A percentile compares a stretch with the other conserved stretches of the same genome.
phyloP scores from a whole-genome alignment of 2,888 invertebrate species.

The Hermaeophaga mercurialis region DNA sequence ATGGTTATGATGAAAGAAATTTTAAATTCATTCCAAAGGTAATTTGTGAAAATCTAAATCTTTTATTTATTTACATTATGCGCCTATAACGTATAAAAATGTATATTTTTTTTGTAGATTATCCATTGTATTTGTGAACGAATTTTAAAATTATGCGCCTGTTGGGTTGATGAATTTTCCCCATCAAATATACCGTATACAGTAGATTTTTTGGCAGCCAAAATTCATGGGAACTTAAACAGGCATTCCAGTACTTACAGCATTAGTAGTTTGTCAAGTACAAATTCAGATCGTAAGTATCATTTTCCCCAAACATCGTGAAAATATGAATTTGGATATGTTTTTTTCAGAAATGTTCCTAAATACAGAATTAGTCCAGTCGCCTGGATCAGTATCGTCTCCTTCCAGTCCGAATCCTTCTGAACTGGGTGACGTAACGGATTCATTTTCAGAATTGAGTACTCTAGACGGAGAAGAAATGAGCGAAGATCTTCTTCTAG shows the following conservation, averaged over 20 bases:
- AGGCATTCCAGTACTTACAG: slow-evolving; percentile 52
- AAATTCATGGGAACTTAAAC: slow-evolving; percentile 45
- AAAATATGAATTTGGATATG: slow-evolving; percentile 6
- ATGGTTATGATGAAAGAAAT: slow-evolving; percentile 78
- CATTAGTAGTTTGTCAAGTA: slow-evolving; percentile 48
- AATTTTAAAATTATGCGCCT: slow-evolving; percentile 72
- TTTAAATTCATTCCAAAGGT: slow-evolving; percentile 82
- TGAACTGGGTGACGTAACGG: slow-evolving; percentile 48
- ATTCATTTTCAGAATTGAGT: slow-evolving; percentile 48
- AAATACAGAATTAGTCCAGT: slow-evolving; percentile 40
- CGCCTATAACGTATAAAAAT: no score
- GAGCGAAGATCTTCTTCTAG: slow-evolving; percentile 57
- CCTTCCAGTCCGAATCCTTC: slow-evolving; percentile 51
- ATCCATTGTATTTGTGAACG: slow-evolving; percentile 80
- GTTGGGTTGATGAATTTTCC: slow-evolving; percentile 64
- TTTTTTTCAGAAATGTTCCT: slow-evolving; percentile 41
- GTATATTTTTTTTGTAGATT: slow-evolving; percentile 66
- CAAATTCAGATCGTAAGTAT: slow-evolving; percentile 48
- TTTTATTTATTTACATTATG: no score
- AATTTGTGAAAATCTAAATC: slow-evolving; percentile 29
- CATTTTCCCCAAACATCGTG: neutral
- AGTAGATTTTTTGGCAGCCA: slow-evolving; percentile 60
- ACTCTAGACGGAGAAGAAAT: slow-evolving; percentile 59
- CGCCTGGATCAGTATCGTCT: slow-evolving; percentile 44
- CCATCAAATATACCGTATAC: slow-evolving; percentile 65